phyloP scores from a whole-genome alignment of 2,888 invertebrate genomes.

The Unio pictorum region DNA sequence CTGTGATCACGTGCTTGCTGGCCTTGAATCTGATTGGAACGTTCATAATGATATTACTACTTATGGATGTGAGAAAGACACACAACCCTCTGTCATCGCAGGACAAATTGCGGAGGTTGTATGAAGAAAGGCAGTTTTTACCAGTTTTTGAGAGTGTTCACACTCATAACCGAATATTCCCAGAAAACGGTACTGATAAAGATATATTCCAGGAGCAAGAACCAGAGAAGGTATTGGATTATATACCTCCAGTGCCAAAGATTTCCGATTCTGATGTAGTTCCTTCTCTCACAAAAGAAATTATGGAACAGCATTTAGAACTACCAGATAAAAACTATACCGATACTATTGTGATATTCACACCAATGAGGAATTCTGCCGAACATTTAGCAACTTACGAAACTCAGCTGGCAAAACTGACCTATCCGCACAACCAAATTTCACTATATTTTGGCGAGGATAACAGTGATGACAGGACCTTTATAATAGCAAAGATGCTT shows the following conservation, averaged over 20 bases:
- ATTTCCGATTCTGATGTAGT: slow-evolving; percentile 46
- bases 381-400: slow-evolving; percentile 45
- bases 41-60: slow-evolving; percentile 7
- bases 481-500: slow-evolving; percentile 40
- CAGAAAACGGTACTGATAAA: no score
- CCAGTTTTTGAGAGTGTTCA: no score
- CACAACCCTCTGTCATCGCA: no score
- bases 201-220: no score
- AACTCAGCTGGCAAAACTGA: slow-evolving; percentile 46
- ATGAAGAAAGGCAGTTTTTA: no score
- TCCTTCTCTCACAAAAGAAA: slow-evolving; percentile 25
- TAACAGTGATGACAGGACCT: slow-evolving; percentile 59
- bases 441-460: slow-evolving; percentile 66
- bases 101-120: no score
- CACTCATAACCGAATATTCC: no score
- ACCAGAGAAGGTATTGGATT: slow-evolving; percentile 12
- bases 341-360: slow-evolving; percentile 55
- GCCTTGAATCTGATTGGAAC: slow-evolving; percentile 12
- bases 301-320: slow-evolving; percentile 29
- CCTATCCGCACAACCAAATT: slow-evolving; percentile 60
- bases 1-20: slow-evolving; percentile 6
- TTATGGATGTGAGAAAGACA: no score
- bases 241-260: slow-evolving; percentile 47
- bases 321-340: slow-evolving; percentile 28
- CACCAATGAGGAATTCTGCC: slow-evolving; percentile 60